phyloP scores from a whole-genome alignment of 2,113 vertebrate species.

The Psittacula cyanocephala region DNA sequence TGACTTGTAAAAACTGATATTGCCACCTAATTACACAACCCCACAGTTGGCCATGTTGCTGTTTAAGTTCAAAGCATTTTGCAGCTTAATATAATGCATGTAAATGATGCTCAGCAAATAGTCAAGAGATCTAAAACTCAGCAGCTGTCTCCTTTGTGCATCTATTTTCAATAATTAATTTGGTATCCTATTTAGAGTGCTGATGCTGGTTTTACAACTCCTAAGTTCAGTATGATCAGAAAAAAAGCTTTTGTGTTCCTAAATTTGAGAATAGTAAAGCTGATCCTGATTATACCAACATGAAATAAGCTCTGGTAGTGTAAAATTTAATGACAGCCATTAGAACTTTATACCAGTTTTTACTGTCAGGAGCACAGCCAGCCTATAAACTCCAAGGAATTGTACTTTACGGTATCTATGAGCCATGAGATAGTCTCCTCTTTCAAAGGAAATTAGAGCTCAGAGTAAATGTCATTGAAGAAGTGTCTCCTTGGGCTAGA shows the following conservation, averaged over 20 bases:
- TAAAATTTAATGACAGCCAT: background rate
- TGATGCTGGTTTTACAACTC: background rate
- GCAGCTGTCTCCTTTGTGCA: background rate
- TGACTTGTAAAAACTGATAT: background rate
- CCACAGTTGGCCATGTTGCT: background rate
- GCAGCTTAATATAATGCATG: background rate
- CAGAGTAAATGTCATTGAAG: background rate
- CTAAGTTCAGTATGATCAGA: background rate
- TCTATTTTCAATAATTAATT: slow-evolving; percentile 34
- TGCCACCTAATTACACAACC: background rate
- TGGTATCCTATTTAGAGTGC: background rate
- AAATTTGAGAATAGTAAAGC: background rate
- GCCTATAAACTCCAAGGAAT: background rate
- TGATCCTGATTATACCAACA: background rate
- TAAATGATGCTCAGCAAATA: background rate
- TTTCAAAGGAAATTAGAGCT: background rate
- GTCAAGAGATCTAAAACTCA: background rate
- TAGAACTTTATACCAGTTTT: background rate
- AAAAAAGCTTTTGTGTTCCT: background rate
- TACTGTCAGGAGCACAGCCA: background rate
- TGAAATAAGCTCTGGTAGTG: background rate
- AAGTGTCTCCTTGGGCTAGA: background rate
- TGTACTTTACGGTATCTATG: background rate
- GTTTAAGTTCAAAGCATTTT: background rate
- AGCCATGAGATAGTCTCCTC: rapidly evolving